Evolutionary conservation across 2,113 vertebrate genomes (phyloP).

Genomic region (Stegastes partitus): DNA sequence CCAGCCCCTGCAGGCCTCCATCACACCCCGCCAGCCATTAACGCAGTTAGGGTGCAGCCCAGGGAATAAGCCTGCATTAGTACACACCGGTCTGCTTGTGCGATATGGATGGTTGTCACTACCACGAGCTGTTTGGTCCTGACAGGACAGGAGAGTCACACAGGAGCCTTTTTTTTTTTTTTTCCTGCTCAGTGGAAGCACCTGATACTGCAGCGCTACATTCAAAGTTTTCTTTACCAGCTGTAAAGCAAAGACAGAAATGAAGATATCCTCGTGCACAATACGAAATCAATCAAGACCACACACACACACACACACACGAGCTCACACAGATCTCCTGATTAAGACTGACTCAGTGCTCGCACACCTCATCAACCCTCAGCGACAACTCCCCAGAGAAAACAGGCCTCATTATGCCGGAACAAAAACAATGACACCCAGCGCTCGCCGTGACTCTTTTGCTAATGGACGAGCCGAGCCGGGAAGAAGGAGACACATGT

Average conservation of each 20-base stretch:
- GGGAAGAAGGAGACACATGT: constrained; percentile 43
- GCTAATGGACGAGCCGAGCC: constrained; percentile 70
- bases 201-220: not conserved
- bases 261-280: constrained; percentile 27
- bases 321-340: constrained; percentile 54
- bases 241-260: constrained; percentile 28
- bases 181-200: constrained; percentile 18
- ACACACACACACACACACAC: constrained; percentile 27
- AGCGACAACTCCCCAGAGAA: constrained; percentile 73
- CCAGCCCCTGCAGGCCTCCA: constrained; percentile 42
- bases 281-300: constrained; percentile 45
- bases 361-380: constrained; percentile 75
- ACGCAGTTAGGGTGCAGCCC: constrained; percentile 49
- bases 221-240: not conserved
- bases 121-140: constrained; percentile 36
- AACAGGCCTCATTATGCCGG: constrained; percentile 77
- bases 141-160: constrained; percentile 47
- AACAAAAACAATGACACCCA: constrained; percentile 78
- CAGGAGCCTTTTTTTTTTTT: constrained; percentile 21
- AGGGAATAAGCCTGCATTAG: constrained; percentile 79
- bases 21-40: constrained; percentile 75
- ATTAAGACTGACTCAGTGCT: constrained; percentile 77
- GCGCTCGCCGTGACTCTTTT: constrained; percentile 74
- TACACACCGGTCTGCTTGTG: constrained; percentile 52
- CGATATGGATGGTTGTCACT: constrained; percentile 67